A percentile compares a stretch with the other conserved stretches of the same genome.
phyloP scores from a whole-genome alignment of 2,888 invertebrate species.

The Myopa testacea region DNA sequence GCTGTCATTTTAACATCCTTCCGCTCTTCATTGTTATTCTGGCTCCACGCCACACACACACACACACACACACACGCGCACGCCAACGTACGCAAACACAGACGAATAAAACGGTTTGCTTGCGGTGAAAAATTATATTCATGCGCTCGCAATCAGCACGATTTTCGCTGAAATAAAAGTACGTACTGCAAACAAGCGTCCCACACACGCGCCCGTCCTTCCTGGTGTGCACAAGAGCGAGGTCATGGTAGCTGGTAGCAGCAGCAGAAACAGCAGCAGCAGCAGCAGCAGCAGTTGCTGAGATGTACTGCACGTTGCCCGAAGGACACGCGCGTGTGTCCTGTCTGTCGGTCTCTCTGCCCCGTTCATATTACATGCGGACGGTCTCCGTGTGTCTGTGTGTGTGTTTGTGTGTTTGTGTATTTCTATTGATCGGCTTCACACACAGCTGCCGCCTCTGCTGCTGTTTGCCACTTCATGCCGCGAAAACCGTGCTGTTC shows the following conservation, averaged over 20 bases:
- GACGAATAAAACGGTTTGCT: not conserved
- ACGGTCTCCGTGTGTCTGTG: not conserved
- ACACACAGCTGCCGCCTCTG: not conserved
- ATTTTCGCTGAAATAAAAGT: not conserved
- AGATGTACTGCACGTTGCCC: not conserved
- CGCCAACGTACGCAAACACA: slow-evolving; percentile 10
- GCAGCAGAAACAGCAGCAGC: not conserved
- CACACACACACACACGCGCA: slow-evolving; percentile 25
- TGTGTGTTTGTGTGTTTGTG: not conserved
- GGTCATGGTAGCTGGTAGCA: slow-evolving; percentile 18
- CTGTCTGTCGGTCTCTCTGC: too few species aligned
- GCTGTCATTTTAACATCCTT: slow-evolving; percentile 36
- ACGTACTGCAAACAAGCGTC: not conserved
- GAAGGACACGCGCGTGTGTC: slow-evolving; percentile 4
- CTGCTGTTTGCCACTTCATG: not conserved
- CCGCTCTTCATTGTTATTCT: slow-evolving; percentile 19
- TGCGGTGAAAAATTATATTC: slow-evolving; percentile 16
- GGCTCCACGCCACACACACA: not conserved
- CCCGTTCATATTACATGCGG: not conserved
- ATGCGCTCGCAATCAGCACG: slow-evolving; percentile 19
- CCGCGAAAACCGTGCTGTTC: not conserved
- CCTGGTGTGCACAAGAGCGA: slow-evolving; percentile 13
- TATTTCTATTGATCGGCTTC: not conserved
- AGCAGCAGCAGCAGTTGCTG: not conserved
- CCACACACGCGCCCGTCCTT: slow-evolving; percentile 15